A percentile compares a stretch with the other conserved stretches of the same genome.
phyloP scores from a whole-genome alignment of 2,888 invertebrate genomes.

The Dilophus febrilis region DNA sequence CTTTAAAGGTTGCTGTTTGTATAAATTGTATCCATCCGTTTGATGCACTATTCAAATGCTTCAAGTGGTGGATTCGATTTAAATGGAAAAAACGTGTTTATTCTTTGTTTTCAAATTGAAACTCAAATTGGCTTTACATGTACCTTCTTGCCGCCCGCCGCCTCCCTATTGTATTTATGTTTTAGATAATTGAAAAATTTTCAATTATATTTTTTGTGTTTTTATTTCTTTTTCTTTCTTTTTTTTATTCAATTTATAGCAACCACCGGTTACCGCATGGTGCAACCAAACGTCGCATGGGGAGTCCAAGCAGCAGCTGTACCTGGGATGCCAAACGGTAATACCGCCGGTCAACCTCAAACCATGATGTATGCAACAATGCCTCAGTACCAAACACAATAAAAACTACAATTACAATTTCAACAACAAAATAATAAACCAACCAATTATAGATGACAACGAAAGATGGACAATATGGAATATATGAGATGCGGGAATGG shows the following conservation, averaged over 20 bases:
- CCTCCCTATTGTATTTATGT: neutral
- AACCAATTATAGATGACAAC: too few relatives aligned
- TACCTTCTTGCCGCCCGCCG: neutral
- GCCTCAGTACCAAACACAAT: slow-evolving; percentile 77
- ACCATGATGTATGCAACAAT: slow-evolving; percentile 52
- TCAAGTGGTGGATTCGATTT: too few relatives aligned
- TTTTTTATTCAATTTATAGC: slow-evolving; percentile 6
- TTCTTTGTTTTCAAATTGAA: neutral
- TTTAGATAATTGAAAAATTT: too few relatives aligned
- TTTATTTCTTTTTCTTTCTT: slow-evolving; percentile 1
- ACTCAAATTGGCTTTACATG: slow-evolving; percentile 4
- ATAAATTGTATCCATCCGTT: too few relatives aligned
- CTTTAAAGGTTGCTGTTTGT: too few relatives aligned
- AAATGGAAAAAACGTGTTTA: too few relatives aligned
- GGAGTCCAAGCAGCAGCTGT: slow-evolving; percentile 33
- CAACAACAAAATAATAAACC: too few relatives aligned
- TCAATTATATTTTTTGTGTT: too few relatives aligned
- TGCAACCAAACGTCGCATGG: slow-evolving; percentile 36
- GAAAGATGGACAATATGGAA: too few relatives aligned
- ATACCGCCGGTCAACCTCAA: slow-evolving; percentile 37
- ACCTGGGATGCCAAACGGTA: slow-evolving; percentile 36
- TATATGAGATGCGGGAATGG: too few relatives aligned
- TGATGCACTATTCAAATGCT: too few relatives aligned
- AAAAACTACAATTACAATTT: too few relatives aligned
- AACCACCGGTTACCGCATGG: slow-evolving; percentile 42